phyloP scores from a whole-genome alignment of 2,888 invertebrate species.

The Xestia sexstrigata region DNA sequence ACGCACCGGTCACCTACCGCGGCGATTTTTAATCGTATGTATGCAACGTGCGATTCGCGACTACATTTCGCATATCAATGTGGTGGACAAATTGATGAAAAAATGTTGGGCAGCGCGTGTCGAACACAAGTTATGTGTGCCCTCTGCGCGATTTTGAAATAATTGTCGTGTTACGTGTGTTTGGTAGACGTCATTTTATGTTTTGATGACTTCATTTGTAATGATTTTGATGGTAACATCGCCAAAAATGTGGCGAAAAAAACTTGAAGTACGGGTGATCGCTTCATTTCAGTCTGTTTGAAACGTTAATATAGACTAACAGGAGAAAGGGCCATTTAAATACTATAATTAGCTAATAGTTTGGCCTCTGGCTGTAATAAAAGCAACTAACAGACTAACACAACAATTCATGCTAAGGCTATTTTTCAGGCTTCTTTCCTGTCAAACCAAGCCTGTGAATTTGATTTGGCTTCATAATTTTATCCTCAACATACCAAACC shows the following conservation, averaged over 20 bases:
- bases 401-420: neutral
- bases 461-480: slow-evolving; percentile 11
- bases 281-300: neutral
- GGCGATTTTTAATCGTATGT: slow-evolving; percentile 90
- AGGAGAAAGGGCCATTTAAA: neutral
- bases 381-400: neutral
- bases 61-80: slow-evolving; percentile 90
- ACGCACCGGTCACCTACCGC: slow-evolving; percentile 89
- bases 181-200: slow-evolving; percentile 37
- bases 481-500: slow-evolving; percentile 30
- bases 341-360: neutral
- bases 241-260: too few relatives aligned
- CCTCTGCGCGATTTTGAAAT: slow-evolving; percentile 77
- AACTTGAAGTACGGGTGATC: neutral
- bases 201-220: slow-evolving; percentile 29
- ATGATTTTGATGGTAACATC: slow-evolving; percentile 1
- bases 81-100: slow-evolving; percentile 86
- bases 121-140: slow-evolving; percentile 74
- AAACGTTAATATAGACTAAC: neutral
- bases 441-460: neutral
- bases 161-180: slow-evolving; percentile 63
- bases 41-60: slow-evolving; percentile 87
- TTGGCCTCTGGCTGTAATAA: neutral
- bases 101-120: slow-evolving; percentile 80
- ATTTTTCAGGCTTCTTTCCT: neutral